Percentiles rank a stretch among this genome's conserved stretches.
phyloP scores from a whole-genome alignment of 2,113 vertebrate species.

The Crotalus helleri region DNA sequence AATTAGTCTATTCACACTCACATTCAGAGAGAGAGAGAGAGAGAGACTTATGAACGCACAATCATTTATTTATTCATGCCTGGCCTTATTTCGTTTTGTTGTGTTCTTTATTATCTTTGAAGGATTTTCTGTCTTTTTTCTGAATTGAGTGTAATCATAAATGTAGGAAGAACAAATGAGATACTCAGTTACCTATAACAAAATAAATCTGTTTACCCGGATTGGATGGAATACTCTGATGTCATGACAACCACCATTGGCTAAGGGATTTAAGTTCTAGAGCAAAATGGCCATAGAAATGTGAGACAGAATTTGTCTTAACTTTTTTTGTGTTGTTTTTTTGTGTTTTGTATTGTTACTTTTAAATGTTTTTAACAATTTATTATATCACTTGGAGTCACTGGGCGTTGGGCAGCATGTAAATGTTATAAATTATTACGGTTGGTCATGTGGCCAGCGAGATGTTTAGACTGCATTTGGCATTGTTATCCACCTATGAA shows the following conservation, averaged over 20 bases:
- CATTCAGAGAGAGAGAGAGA: background rate
- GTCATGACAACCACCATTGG: background rate
- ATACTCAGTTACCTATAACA: background rate
- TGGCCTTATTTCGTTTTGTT: background rate
- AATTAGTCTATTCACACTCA: conserved; percentile 8
- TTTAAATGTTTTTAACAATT: background rate
- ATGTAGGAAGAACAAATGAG: background rate
- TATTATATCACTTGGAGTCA: background rate
- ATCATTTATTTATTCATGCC: background rate
- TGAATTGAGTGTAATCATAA: background rate
- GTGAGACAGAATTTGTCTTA: background rate
- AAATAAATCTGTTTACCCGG: background rate
- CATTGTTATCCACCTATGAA: background rate
- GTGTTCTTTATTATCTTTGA: background rate
- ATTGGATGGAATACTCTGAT: background rate
- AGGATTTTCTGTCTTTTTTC: background rate
- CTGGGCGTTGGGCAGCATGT: background rate
- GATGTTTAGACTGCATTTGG: background rate
- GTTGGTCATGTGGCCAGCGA: background rate
- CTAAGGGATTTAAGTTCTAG: background rate
- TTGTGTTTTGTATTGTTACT: background rate
- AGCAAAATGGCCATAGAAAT: background rate
- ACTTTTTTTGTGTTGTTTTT: background rate
- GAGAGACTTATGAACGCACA: background rate
- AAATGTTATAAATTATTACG: background rate